Percentiles rank a stretch among this genome's conserved stretches.
These are phyloP conservation scores for Parasteatoda tepidariorum DNA, from an alignment of 1,140 invertebrate genomes.

Conservation along the genomic window DNA sequence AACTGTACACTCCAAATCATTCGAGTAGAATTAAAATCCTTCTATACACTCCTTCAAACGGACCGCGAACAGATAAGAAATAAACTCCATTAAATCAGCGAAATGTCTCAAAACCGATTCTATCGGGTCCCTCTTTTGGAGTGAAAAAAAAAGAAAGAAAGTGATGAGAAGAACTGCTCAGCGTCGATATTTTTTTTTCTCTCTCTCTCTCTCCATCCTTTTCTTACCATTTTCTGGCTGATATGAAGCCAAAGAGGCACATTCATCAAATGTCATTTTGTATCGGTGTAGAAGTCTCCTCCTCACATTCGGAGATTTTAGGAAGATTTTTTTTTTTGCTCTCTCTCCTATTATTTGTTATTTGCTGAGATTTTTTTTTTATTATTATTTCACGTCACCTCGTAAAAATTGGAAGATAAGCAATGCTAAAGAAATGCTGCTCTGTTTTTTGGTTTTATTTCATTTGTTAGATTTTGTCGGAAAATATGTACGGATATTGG, in stretches of 20 bases:
- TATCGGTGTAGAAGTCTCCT: neutral
- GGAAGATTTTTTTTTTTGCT: neutral
- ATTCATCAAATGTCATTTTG: slow-evolving; percentile 10
- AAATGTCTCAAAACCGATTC: slow-evolving; percentile 1
- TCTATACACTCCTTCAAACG: neutral
- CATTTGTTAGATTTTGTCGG: neutral
- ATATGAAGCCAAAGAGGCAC: slow-evolving; percentile 4
- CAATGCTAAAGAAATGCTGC: neutral
- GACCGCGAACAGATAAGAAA: neutral
- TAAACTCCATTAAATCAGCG: neutral
- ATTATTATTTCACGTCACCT: neutral
- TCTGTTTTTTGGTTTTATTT: neutral
- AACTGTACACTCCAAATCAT: neutral
- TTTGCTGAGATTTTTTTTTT: neutral
- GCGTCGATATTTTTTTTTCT: neutral
- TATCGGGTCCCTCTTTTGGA: neutral
- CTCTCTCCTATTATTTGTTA: neutral
- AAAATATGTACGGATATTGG: too few relatives aligned
- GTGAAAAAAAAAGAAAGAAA: neutral
- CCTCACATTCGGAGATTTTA: neutral
- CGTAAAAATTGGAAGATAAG: neutral
- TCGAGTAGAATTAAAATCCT: neutral
- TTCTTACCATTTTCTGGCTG: neutral
- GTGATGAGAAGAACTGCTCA: neutral
- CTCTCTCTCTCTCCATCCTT: too few relatives aligned